Evolutionary conservation across 2,113 vertebrate species (phyloP), one percentile per base, ranked within the genome.

Genomic region (Psittacula cyanocephala): DNA sequence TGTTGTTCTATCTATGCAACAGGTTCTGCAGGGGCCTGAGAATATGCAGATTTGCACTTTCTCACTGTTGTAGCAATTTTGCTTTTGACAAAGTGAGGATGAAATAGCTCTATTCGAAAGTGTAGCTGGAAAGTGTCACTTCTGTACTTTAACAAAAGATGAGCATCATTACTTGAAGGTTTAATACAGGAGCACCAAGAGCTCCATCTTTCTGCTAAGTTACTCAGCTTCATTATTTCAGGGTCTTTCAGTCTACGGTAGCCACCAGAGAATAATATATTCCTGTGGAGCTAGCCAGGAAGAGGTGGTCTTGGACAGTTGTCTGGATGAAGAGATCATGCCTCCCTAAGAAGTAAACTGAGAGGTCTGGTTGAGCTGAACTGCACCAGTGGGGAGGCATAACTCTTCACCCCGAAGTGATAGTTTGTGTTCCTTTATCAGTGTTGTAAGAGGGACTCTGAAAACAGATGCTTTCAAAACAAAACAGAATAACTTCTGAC

Each of bases 381-480:
- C 69, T 63, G 1, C 0, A 0, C 35, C 41, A 12, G 57, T 89
- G 44, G 78, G 47, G 79, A 89, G 41, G 41, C 52, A 76, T 69
- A 91, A 57, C 95, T 81, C 81, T 91, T 96, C 91, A 93, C 86
- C 95, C 81, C n/a, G 35, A 37, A 76, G 95, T 81, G 93, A 85
- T 60, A 92, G 83, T 93, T 92, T 93, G 57, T 91, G 47, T 94
- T 95, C 57, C 33, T 47, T 94, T 94, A 87, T 94, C 92, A 33
- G 77, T 93, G 80, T 84, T 82, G 37, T 81, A 55, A 86, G 79
- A 77, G 33, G 4, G 57, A 78, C 27, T 85, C 87, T 89, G 33
- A 93, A 96, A 96, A 96, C 76, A 95, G 83, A 92, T 81, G 17
- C 80, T 94, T 83, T 91, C 74, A 86, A 88, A 96, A 83, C 72